phyloP scores from a whole-genome alignment of 2,888 invertebrate species.

The Pterostichus niger region DNA sequence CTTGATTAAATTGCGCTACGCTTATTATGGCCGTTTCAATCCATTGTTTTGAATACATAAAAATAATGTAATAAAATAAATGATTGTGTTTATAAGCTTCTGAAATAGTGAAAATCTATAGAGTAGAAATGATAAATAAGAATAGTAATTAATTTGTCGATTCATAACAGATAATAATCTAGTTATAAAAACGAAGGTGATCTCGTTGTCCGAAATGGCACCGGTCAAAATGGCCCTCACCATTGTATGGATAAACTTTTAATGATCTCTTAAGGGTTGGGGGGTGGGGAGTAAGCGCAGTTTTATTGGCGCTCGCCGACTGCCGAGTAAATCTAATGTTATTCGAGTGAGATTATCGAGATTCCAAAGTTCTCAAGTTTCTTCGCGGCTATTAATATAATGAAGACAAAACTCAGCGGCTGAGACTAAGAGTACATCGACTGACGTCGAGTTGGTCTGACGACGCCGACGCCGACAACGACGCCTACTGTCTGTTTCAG shows the following conservation, averaged over 20 bases:
- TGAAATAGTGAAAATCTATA: no score
- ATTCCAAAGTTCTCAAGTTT: conserved; percentile 55
- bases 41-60: no score
- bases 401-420: conserved; percentile 40
- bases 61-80: no score
- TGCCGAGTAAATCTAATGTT: conserved; percentile 42
- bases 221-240: background rate
- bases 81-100: no score
- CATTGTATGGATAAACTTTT: conserved; percentile 36
- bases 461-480: background rate
- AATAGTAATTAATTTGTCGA: no score
- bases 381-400: conserved; percentile 37
- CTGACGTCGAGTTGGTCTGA: conserved; percentile 23
- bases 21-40: no score
- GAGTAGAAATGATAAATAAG: no score
- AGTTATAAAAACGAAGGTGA: no score
- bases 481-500: no score
- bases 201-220: background rate
- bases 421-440: background rate
- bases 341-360: conserved; percentile 49
- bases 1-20: no score
- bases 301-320: conserved; percentile 13
- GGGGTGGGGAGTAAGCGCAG: conserved; percentile 5
- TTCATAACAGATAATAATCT: background rate
- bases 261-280: conserved; percentile 29